Base-by-base conservation (phyloP, 2,888 invertebrate species). In the Nymphalis polychloros region DNA sequence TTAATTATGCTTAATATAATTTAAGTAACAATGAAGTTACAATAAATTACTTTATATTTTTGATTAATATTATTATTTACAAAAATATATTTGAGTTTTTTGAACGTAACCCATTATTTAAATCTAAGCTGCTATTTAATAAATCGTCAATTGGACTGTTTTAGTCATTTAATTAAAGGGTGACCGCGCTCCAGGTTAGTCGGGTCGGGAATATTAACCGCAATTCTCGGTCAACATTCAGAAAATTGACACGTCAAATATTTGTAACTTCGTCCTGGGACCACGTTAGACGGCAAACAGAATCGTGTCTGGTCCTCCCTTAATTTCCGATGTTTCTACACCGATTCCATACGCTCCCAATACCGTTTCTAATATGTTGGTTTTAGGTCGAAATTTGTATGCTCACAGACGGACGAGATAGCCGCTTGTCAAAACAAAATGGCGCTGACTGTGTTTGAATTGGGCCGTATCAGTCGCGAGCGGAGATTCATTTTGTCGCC, bases 171-270 rank as follows among this genome's bases (percentile, higher is more conserved):
- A 92, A 92, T 92, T 91, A 92, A 89, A 86, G 87, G 86, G 84
- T 83, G 83, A 82, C 84, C 82, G 84, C 79, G 81, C 80, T 80
- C 83, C 88, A 87, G 89, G 88, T 87, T 86, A 84, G 79, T 81
- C 86, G 87, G 90, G 85, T 86, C 86, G 86, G 86, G 88, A 89
- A 92, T 92, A 92, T 92, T 92, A 92, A 91, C 92, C 93, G 84
- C 92, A 89, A 91, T 91, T 89, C 92, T 91, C 88, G 86, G 92
- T 92, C 92, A 93, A 93, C 92, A 93, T 91, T 90, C 89, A 87
- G 89, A 90, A 92, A 93, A 93, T 93, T 93, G 93, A 93, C 93
- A 93, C 92, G 90, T 92, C 92, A 93, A 93, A 93, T 93, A 93
- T 93, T 93, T 93, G 93, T 92, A 89, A 89, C 92, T 92, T 90